Evolutionary conservation across 1,140 invertebrate genomes (phyloP).

Genomic region (Leptonema lineaticorne): DNA sequence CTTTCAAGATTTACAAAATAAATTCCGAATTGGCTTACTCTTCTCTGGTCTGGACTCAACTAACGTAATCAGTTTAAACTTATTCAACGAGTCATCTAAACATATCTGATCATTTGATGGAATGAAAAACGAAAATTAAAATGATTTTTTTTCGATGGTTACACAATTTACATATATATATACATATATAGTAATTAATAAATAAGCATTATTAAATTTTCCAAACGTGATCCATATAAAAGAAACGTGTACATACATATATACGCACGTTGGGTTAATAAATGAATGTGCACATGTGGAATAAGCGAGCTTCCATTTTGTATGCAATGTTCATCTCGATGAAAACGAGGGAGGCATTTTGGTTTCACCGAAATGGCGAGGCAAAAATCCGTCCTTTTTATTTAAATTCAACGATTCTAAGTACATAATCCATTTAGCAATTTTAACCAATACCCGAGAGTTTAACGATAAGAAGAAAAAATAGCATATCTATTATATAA

Average conservation of each 20-base stretch:
- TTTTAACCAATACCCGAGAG: not conserved
- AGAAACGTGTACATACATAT: not conserved
- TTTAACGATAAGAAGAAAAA: not conserved
- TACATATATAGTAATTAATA: too few relatives aligned
- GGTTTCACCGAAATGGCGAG: not conserved
- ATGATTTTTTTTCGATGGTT: not conserved
- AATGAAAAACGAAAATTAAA: too few relatives aligned
- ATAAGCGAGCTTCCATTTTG: conserved; percentile 5
- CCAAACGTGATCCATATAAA: too few relatives aligned
- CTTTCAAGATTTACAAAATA: too few relatives aligned
- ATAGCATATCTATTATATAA: too few relatives aligned
- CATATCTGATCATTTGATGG: too few relatives aligned
- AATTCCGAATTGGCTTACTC: too few relatives aligned
- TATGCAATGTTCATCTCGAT: not conserved
- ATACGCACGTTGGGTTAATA: not conserved
- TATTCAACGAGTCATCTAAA: too few relatives aligned
- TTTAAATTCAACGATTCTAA: not conserved
- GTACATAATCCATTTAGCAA: not conserved
- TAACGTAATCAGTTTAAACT: too few relatives aligned
- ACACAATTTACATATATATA: not conserved
- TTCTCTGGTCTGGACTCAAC: too few relatives aligned
- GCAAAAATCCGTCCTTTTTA: conserved; percentile 5
- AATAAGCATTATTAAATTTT: too few relatives aligned
- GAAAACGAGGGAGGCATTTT: not conserved
- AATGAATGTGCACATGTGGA: not conserved